phyloP scores from a whole-genome alignment of 2,888 invertebrate species.

The Plusia festucae region DNA sequence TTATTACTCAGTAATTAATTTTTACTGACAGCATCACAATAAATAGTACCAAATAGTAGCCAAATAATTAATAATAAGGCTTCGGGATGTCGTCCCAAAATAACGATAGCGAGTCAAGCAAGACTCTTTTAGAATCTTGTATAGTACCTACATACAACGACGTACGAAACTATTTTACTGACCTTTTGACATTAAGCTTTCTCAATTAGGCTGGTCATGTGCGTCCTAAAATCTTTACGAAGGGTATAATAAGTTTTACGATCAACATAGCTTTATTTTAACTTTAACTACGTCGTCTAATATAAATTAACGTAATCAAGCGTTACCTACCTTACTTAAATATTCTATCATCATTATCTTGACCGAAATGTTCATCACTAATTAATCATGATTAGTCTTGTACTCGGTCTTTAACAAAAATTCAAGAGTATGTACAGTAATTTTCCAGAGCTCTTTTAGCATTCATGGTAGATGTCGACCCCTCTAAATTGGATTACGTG shows the following conservation, averaged over 20 bases:
- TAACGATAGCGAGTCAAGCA: not conserved
- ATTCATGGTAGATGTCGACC: slow-evolving; percentile 77
- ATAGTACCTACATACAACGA: not conserved
- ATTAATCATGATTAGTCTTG: not conserved
- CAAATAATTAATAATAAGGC: no score
- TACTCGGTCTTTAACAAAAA: slow-evolving; percentile 27
- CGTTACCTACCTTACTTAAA: not conserved
- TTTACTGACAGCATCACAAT: no score
- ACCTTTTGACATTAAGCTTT: slow-evolving; percentile 1
- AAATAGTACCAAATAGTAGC: no score
- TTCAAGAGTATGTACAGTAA: slow-evolving; percentile 70
- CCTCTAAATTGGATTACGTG: slow-evolving; percentile 86
- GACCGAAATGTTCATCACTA: slow-evolving; percentile 17
- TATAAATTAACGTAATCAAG: not conserved
- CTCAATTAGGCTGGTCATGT: not conserved
- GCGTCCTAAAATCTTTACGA: not conserved
- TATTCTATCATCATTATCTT: slow-evolving; percentile 3
- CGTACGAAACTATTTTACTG: not conserved
- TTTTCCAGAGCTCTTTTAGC: slow-evolving; percentile 80
- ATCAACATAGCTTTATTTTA: not conserved
- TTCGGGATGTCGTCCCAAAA: not conserved
- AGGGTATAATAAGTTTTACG: not conserved
- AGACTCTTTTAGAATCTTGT: not conserved
- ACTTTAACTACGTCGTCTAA: not conserved
- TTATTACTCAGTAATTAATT: no score